A percentile compares a stretch with the other conserved stretches of the same genome.
phyloP scores from a whole-genome alignment of 1,140 invertebrate genomes.

The Diorhabda elongata region DNA sequence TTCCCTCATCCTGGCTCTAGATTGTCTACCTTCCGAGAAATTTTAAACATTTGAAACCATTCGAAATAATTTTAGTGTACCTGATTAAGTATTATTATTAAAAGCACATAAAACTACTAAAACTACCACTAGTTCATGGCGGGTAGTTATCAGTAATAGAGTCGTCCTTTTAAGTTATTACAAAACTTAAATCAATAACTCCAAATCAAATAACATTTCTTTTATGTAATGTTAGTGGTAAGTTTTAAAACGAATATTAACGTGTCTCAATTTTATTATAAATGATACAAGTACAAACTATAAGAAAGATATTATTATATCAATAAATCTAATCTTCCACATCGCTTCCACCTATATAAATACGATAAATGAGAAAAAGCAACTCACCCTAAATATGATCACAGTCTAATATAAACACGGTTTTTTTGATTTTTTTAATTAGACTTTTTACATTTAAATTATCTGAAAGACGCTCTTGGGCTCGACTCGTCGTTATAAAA shows the following conservation, averaged over 20 bases:
- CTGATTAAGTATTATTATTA: too few relatives aligned
- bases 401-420: background rate
- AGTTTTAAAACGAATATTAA: background rate
- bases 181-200: background rate
- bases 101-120: too few relatives aligned
- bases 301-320: too few relatives aligned
- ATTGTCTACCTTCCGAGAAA: too few relatives aligned
- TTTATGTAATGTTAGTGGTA: background rate
- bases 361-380: background rate
- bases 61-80: too few relatives aligned
- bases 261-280: background rate
- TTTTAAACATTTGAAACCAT: too few relatives aligned
- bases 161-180: background rate
- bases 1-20: too few relatives aligned
- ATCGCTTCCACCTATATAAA: background rate
- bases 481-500: background rate
- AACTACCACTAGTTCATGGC: too few relatives aligned
- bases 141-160: too few relatives aligned
- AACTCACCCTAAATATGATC: background rate
- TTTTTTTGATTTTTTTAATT: background rate
- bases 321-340: background rate
- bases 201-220: background rate
- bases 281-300: background rate
- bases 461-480: background rate
- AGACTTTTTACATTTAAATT: slow-evolving; percentile 6